Conservation (phyloP, 2,888 invertebrate genomes). For the Noctua comes region DNA sequence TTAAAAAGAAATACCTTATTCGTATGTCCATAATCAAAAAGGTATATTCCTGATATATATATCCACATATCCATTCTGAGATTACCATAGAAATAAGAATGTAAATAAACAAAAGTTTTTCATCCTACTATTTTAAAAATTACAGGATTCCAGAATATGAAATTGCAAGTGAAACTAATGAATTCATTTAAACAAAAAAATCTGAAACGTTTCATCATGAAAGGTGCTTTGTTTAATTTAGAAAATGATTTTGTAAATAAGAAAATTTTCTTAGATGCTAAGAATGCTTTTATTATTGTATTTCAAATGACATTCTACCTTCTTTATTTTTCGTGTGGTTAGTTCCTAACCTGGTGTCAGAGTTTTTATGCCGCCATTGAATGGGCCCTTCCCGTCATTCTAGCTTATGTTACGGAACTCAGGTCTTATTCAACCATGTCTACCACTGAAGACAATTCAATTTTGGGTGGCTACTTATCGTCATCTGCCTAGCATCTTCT, state of each 20-base stretch:
- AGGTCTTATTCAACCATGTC: too few relatives aligned
- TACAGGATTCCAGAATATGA: slow-evolving; percentile 17
- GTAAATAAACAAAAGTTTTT: slow-evolving; percentile 26
- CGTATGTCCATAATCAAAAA: slow-evolving; percentile 1
- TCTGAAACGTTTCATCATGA: neutral
- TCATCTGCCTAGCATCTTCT: too few relatives aligned
- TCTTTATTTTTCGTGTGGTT: too few relatives aligned
- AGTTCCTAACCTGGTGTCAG: too few relatives aligned
- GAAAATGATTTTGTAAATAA: slow-evolving; percentile 11
- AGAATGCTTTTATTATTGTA: too few relatives aligned
- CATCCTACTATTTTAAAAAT: slow-evolving; percentile 28
- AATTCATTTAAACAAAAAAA: slow-evolving; percentile 25
- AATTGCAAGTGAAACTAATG: slow-evolving; percentile 33
- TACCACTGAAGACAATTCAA: too few relatives aligned
- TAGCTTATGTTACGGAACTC: too few relatives aligned
- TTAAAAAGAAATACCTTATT: neutral
- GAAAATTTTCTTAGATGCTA: neutral
- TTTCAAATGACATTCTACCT: too few relatives aligned
- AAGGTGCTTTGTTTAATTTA: slow-evolving; percentile 22
- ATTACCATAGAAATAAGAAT: slow-evolving; percentile 52
- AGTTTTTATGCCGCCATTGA: too few relatives aligned
- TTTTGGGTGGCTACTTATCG: too few relatives aligned
- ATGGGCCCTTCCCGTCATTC: too few relatives aligned
- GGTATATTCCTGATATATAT: neutral
- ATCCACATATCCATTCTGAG: slow-evolving; percentile 20